A percentile compares a stretch with the other conserved stretches of the same genome.
phyloP scores from a whole-genome alignment of 2,797 vertebrate species.

The Pangasius sanitwongsei region DNA sequence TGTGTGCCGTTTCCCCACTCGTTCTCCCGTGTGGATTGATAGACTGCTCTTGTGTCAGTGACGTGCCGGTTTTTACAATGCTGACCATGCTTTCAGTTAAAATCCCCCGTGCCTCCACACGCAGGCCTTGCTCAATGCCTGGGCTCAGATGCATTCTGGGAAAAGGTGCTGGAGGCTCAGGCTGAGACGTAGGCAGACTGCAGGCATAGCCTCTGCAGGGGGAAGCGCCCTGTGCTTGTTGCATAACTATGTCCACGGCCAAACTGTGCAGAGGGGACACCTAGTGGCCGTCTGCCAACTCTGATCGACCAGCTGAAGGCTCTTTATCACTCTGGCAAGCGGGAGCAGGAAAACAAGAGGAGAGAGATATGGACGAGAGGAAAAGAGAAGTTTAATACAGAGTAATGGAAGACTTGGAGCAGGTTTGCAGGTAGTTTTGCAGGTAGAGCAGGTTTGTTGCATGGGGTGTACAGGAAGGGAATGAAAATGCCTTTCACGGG shows the following conservation, averaged over 20 bases:
- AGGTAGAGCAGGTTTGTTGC: too few relatives aligned
- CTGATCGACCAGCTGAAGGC: background rate
- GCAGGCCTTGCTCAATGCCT: conserved; percentile 8
- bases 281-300: conserved; percentile 43
- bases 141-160: conserved; percentile 44
- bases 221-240: conserved; percentile 55
- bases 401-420: conserved; percentile 3
- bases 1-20: background rate
- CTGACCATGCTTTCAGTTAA: conserved; percentile 11
- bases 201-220: conserved; percentile 52
- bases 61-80: background rate
- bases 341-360: conserved; percentile 10
- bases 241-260: conserved; percentile 40
- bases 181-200: conserved; percentile 34
- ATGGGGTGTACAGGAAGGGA: background rate
- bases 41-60: conserved; percentile 14
- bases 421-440: too few relatives aligned
- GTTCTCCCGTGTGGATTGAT: background rate
- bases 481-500: background rate
- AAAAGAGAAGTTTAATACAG: background rate
- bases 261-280: conserved; percentile 44
- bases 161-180: conserved; percentile 33
- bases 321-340: conserved; percentile 1
- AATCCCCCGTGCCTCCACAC: conserved; percentile 1
- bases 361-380: background rate